Evolutionary conservation across 2,113 vertebrate genomes (phyloP).

Genomic region (Sylvietta virens): DNA sequence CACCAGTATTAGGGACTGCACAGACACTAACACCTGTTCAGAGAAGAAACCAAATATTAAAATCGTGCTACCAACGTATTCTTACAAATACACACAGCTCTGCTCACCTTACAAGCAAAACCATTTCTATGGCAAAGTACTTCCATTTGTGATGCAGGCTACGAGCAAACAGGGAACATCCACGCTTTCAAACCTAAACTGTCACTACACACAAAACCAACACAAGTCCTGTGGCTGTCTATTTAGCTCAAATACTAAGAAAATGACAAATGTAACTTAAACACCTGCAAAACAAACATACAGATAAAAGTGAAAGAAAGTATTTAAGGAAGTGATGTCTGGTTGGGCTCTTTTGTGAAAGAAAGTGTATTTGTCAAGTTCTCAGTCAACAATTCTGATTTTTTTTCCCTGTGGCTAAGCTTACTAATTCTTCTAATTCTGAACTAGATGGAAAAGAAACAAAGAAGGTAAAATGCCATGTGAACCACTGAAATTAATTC

Average conservation of each 20-base stretch:
- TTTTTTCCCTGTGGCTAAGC: background rate
- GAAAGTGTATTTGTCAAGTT: background rate
- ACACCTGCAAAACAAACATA: background rate
- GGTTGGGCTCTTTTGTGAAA: background rate
- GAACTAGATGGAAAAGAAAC: background rate
- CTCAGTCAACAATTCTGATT: background rate
- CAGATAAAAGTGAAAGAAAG: background rate
- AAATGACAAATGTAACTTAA: background rate
- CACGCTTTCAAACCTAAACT: background rate
- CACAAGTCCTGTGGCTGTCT: rapidly evolving
- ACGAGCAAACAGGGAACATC: rapidly evolving
- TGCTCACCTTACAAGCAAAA: background rate
- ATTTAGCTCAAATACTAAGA: background rate
- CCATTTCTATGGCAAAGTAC: background rate
- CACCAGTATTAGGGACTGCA: slow-evolving; percentile 97
- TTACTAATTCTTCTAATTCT: background rate
- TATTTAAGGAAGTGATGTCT: background rate
- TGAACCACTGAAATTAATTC: background rate
- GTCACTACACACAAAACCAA: background rate
- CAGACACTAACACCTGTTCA: slow-evolving; percentile 91
- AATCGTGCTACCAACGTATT: background rate
- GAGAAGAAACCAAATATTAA: background rate
- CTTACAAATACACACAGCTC: background rate
- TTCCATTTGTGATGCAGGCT: background rate
- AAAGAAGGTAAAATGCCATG: background rate